Evolutionary conservation across 2,113 vertebrate species (phyloP).

Genomic region (Acinonyx jubatus): DNA sequence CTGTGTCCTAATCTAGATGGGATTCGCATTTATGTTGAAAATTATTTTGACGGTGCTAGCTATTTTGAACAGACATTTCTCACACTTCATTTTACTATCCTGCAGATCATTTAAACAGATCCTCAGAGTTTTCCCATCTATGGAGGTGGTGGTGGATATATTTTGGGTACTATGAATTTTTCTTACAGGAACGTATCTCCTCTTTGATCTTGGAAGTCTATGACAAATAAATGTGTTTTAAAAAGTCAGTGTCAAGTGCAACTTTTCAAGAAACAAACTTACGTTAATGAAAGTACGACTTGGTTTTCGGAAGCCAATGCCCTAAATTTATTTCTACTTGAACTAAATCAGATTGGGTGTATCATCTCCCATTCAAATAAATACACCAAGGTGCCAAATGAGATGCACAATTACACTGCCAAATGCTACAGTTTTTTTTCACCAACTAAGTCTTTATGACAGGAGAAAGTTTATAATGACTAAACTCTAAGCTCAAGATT

Average conservation of each 20-base stretch:
- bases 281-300: constrained; percentile 36
- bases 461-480: constrained; percentile 3
- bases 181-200: constrained; percentile 9
- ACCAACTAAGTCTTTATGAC: constrained; percentile 50
- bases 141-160: neutral
- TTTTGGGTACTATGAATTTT: constrained; percentile 8
- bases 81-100: neutral
- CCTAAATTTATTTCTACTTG: constrained; percentile 53
- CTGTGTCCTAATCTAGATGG: neutral
- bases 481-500: constrained; percentile 43
- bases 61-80: neutral
- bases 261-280: constrained; percentile 40
- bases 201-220: constrained; percentile 3
- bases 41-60: constrained; percentile 7
- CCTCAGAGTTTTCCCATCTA: neutral
- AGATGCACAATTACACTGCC: constrained; percentile 20
- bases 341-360: constrained; percentile 46
- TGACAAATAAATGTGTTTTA: neutral
- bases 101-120: neutral
- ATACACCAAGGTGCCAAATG: constrained; percentile 38
- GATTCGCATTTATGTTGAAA: neutral
- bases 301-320: constrained; percentile 50
- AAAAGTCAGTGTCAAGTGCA: constrained; percentile 48
- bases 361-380: constrained; percentile 60
- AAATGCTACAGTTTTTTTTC: constrained; percentile 21